A percentile compares a stretch with the other conserved stretches of the same genome.
These are phyloP conservation scores for Melanotaenia parkinsoni DNA, from an alignment of 2,797 vertebrate species.

Conservation along the genomic window DNA sequence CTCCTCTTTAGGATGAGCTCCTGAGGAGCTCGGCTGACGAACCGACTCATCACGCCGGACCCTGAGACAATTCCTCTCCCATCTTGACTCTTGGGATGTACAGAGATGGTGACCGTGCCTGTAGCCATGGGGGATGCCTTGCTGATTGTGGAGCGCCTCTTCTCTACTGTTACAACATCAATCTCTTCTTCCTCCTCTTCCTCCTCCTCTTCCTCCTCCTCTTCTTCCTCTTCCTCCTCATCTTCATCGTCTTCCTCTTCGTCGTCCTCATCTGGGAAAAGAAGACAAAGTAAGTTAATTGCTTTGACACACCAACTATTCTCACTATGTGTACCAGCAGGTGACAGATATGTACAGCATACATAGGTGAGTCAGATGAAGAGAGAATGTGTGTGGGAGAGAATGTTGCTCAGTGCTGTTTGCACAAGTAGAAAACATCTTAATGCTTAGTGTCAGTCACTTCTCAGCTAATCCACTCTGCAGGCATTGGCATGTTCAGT, in stretches of 20 bases:
- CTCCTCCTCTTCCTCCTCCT: constrained; percentile 81
- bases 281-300: constrained; percentile 50
- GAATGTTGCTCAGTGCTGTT: constrained; percentile 67
- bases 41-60: constrained; percentile 53
- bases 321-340: constrained; percentile 47
- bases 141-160: constrained; percentile 85
- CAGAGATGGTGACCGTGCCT: constrained; percentile 87
- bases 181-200: constrained; percentile 97
- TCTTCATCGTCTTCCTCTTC: constrained; percentile 83
- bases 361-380: constrained; percentile 12
- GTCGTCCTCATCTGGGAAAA: constrained; percentile 83
- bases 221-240: constrained; percentile 72
- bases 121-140: constrained; percentile 73
- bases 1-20: constrained; percentile 92
- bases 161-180: constrained; percentile 97
- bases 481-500: constrained; percentile 77
- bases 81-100: constrained; percentile 83
- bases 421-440: constrained; percentile 64
- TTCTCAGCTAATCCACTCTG: constrained; percentile 67
- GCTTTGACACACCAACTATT: constrained; percentile 53
- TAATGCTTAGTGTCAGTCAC: constrained; percentile 79
- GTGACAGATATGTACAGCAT: constrained; percentile 51
- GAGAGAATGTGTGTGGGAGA: constrained; percentile 45
- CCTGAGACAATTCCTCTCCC: constrained; percentile 47
- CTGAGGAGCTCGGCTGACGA: constrained; percentile 79